Evolutionary conservation across 2,113 vertebrate genomes (phyloP), one percentile per base, ranked within the genome.

Genomic region (Camelus bactrianus): DNA sequence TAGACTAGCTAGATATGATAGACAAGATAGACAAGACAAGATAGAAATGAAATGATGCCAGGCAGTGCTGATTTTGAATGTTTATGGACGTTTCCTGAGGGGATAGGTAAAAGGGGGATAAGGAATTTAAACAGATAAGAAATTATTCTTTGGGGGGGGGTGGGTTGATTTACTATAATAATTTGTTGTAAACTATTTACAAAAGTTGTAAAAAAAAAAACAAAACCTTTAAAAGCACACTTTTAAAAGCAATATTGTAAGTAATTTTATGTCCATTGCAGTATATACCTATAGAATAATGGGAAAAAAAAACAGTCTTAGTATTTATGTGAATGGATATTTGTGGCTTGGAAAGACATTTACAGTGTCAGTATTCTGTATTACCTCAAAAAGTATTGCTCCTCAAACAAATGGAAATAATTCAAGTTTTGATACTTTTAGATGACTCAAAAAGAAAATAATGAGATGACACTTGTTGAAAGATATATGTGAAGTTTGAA

Each of bases 331-430:
- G 48, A 88, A n/a, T 92, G 26, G 13, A 76, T 83, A 35, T 86
- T 86, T 94, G 11, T 89, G 62, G 22, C 62, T 95, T 91, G 26
- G 77, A 77, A 73, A 86, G 92, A 65, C 42, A 79, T 93, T 95
- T 89, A 58, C 11, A 85, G 10, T 93, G 54, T 85, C 6, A 81
- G 0, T 89, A 86, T 73, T 89, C 19, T 80, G 3, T 62, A 35
- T 82, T n/a, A 79, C 13, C 96, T 95, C 70, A 54, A 48, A 90
- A 94, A 69, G 2, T 97, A 60, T 52, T 91, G 38, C 14, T 92
- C 90, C 8, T 81, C n/a, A 70, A 75, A 75, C 35, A 80, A 90
- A 19, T 72, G 42, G 83, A 79, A 15, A 88, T 88, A 52, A 70
- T 94, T 90, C 4, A 26, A 14, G 17, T 72, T 73, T 70, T 22